Evolutionary conservation across 2,797 vertebrate genomes (phyloP), one percentile per base, ranked within the genome.

Genomic region (Melanotaenia pygmaea): DNA sequence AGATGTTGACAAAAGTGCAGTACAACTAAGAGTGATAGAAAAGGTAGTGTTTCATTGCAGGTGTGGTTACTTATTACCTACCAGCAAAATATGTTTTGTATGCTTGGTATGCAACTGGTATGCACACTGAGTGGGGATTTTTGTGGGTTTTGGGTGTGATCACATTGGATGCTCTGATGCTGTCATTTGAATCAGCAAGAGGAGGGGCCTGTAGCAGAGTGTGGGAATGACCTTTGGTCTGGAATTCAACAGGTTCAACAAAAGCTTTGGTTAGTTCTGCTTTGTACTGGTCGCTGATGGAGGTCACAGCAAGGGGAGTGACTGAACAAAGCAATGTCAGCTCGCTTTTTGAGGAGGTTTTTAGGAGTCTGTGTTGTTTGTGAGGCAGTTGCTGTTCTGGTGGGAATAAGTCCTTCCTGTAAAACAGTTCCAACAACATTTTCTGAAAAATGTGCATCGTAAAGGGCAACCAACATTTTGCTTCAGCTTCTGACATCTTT

Each of bases 181-280:
- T 83, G 76, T 81, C 65, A 56, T 68, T 60, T 79, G 69, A 78
- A 63, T 62, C 64, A 35, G 20, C 37, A n/a, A 76, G 67, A 74
- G 87, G 84, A 76, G 76, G 82, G 83, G 86, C 68, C 63, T 61
- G 1, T 1, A 8, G 51, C 63, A 67, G 78, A 84, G 77, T 88
- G 88, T 92, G 92, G 82, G 92, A 93, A 93, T 34, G 70, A 79
- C 86, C 85, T 88, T 87, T 83, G 77, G 86, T 82, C 86, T 89
- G 88, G 90, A 93, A 91, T 91, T 89, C 76, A 81, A 75, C 80
- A 91, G 88, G 88, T 92, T 85, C 70, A 88, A 93, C 89, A 93
- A 94, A 92, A 88, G 90, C 81, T 51, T 68, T 10, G 53, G 63
- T 68, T 76, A 10, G 1, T 76, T 69, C 62, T 34, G 63, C 77